A percentile compares a stretch with the other conserved stretches of the same genome.
Evolutionary conservation across 2,797 vertebrate species (phyloP).

Genomic region (Sebastes glaucus): DNA sequence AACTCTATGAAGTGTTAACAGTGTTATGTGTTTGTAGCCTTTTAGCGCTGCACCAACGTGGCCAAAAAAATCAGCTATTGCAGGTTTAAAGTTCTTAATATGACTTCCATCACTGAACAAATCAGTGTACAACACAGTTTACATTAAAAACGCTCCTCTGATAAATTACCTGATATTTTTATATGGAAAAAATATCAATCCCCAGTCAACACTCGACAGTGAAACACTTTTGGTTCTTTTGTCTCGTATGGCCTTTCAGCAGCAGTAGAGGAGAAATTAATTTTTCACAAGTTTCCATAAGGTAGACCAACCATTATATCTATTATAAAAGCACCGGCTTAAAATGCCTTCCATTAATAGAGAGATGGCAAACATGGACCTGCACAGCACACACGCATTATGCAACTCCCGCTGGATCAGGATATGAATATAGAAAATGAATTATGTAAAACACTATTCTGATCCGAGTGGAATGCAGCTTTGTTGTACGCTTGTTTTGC

Average conservation of each 20-base stretch:
- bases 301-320: constrained; percentile 9
- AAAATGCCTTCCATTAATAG: constrained; percentile 36
- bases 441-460: constrained; percentile 45
- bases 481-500: background rate
- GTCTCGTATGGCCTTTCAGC: background rate
- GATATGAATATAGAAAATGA: constrained; percentile 30
- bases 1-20: too few relatives aligned
- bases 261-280: background rate
- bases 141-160: too few relatives aligned
- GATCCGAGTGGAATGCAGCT: background rate
- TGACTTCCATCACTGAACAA: background rate
- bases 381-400: constrained; percentile 15
- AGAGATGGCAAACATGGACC: constrained; percentile 27
- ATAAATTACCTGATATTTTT: background rate
- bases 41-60: too few relatives aligned
- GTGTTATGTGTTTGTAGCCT: too few relatives aligned
- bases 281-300: constrained; percentile 33
- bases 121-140: background rate
- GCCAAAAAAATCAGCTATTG: too few relatives aligned
- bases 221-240: background rate
- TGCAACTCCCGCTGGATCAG: constrained; percentile 30
- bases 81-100: background rate
- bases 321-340: constrained; percentile 17
- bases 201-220: background rate
- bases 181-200: background rate